These are phyloP conservation scores for Brachionus plicatilis DNA, from an alignment of 1,140 invertebrate species.

Conservation along the genomic window DNA sequence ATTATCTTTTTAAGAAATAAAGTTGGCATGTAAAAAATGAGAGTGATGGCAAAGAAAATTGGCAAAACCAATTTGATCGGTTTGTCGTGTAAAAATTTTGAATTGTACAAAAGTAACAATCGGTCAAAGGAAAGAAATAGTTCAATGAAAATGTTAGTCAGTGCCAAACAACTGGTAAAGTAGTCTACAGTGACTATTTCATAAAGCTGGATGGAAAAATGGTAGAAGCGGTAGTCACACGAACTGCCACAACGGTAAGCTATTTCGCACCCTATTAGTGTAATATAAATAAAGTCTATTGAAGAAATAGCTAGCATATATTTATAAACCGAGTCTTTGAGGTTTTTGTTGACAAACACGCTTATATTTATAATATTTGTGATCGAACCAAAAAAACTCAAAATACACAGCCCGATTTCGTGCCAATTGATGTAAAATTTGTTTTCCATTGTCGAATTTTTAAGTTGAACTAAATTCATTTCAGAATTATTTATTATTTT, in stretches of 20 bases:
- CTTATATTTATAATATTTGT: conserved; percentile 3
- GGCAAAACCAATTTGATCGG: not conserved
- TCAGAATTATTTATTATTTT: not conserved
- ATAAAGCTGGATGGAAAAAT: not conserved
- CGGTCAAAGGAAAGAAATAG: not conserved
- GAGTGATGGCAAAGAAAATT: not conserved
- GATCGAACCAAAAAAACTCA: not conserved
- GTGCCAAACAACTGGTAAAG: not conserved
- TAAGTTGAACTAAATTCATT: not conserved
- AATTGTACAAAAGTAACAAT: not conserved
- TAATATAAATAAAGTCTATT: conserved; percentile 8
- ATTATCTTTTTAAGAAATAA: conserved; percentile 13
- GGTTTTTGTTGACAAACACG: conserved; percentile 7
- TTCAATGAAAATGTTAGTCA: conserved; percentile 4
- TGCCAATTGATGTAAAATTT: not conserved
- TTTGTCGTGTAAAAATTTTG: not conserved
- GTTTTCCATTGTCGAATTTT: not conserved
- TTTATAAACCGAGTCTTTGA: not conserved
- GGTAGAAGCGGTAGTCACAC: not conserved
- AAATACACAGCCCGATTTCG: not conserved
- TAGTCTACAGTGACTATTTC: not conserved
- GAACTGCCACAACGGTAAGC: conserved; percentile 7
- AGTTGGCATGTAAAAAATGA: not conserved
- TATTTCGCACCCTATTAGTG: not conserved
- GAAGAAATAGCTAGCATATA: not conserved